These are phyloP conservation scores for Parochlus steinenii DNA, from an alignment of 2,888 invertebrate species.

Conservation along the genomic window DNA sequence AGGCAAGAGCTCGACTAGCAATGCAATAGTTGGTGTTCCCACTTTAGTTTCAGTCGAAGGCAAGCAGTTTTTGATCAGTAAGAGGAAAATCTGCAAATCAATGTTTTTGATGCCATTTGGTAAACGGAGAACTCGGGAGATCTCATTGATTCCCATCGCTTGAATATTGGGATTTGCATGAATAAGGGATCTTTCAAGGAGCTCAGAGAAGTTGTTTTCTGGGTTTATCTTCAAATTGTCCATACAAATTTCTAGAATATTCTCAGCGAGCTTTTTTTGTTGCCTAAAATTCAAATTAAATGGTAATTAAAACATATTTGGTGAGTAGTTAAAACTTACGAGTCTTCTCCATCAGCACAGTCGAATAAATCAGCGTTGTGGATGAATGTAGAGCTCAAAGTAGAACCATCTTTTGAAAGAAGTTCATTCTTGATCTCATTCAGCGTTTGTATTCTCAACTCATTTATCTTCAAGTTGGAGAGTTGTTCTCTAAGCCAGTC, in stretches of 20 bases:
- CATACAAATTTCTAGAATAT: slow-evolving; percentile 46
- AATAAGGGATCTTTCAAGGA: slow-evolving; percentile 42
- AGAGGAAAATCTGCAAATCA: slow-evolving; percentile 13
- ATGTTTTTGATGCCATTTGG: background rate
- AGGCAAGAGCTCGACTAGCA: slow-evolving; percentile 19
- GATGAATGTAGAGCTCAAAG: too few relatives aligned
- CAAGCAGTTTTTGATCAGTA: slow-evolving; percentile 22
- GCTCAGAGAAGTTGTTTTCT: slow-evolving; percentile 38
- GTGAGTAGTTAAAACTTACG: too few relatives aligned
- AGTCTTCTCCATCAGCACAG: too few relatives aligned
- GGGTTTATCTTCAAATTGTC: slow-evolving; percentile 43
- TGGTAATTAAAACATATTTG: too few relatives aligned
- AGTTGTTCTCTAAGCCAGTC: too few relatives aligned
- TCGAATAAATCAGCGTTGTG: too few relatives aligned
- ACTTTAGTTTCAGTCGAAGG: slow-evolving; percentile 19
- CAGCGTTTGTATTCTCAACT: too few relatives aligned
- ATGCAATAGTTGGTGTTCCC: slow-evolving; percentile 19
- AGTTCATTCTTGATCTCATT: too few relatives aligned
- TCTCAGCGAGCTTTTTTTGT: slow-evolving; percentile 47
- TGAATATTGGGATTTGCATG: slow-evolving; percentile 47
- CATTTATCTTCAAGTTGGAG: too few relatives aligned
- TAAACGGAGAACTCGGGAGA: slow-evolving; percentile 23
- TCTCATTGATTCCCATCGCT: slow-evolving; percentile 44
- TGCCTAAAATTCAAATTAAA: too few relatives aligned
- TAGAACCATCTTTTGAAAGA: too few relatives aligned